These are phyloP conservation scores for Ceratosolen fusciceps DNA, from an alignment of 1,140 invertebrate species.

Conservation along the genomic window DNA sequence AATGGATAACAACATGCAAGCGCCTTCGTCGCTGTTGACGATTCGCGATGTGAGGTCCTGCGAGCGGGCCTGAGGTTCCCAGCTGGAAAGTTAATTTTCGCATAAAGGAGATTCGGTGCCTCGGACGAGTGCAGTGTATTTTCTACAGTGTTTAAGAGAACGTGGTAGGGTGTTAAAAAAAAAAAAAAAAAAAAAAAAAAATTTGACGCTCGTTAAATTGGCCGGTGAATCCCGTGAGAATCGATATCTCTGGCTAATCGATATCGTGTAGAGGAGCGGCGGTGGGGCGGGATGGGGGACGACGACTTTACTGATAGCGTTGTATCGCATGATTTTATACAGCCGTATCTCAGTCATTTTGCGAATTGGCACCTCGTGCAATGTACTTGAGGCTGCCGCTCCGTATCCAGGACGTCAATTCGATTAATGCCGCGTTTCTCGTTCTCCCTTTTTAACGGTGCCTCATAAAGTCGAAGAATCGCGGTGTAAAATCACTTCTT, in stretches of 20 bases:
- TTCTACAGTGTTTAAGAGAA: no score
- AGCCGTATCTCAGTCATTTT: background rate
- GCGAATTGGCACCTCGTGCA: background rate
- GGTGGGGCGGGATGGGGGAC: no score
- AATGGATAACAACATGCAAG: no score
- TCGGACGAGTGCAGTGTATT: background rate
- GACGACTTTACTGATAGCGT: background rate
- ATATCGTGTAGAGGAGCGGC: no score
- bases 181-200: background rate
- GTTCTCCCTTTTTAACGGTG: conserved; percentile 12
- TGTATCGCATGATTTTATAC: background rate
- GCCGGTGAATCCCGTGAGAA: background rate
- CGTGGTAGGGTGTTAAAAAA: no score
- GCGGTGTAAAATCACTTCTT: conserved; percentile 41
- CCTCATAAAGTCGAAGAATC: conserved; percentile 38
- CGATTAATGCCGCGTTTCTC: conserved; percentile 27
- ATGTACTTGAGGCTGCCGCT: background rate
- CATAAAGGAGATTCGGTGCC: background rate
- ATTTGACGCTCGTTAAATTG: background rate
- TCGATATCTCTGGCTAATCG: background rate
- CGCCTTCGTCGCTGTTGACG: background rate
- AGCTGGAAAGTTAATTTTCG: background rate
- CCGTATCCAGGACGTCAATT: background rate
- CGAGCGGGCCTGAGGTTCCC: background rate
- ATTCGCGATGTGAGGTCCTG: background rate